These are phyloP conservation scores for Saccostrea cuccullata DNA, from an alignment of 1,140 invertebrate genomes.

Conservation along the genomic window DNA sequence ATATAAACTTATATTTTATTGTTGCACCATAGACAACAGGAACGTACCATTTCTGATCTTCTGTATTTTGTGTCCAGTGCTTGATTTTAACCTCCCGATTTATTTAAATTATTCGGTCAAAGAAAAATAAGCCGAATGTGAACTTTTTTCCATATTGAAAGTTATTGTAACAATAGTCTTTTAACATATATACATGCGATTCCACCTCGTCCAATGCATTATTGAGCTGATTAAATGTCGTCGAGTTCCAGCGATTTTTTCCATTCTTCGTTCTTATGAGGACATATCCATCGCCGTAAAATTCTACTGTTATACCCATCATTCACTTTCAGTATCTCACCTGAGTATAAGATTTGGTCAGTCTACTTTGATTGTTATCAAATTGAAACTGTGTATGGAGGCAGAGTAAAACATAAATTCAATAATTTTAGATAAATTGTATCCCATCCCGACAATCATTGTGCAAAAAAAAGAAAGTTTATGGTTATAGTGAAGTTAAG, in stretches of 20 bases:
- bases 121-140: background rate
- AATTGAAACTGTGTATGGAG: too few relatives aligned
- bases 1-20: too few relatives aligned
- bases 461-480: too few relatives aligned
- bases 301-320: constrained; percentile 40
- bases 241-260: constrained; percentile 43
- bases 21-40: background rate
- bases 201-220: constrained; percentile 42
- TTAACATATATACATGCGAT: constrained; percentile 16
- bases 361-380: background rate
- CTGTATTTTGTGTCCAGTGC: background rate
- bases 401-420: too few relatives aligned
- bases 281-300: constrained; percentile 43
- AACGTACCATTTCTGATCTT: too few relatives aligned
- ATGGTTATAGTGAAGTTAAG: too few relatives aligned
- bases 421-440: too few relatives aligned
- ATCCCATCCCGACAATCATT: too few relatives aligned
- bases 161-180: background rate
- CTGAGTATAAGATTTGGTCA: background rate
- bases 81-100: background rate
- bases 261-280: constrained; percentile 42
- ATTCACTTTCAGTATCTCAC: background rate
- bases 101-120: background rate
- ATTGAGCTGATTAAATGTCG: constrained; percentile 38
- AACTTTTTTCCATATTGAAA: background rate